Percentiles rank a stretch among this genome's conserved stretches.
phyloP scores from a whole-genome alignment of 2,888 invertebrate species.

The Endotricha flammealis region DNA sequence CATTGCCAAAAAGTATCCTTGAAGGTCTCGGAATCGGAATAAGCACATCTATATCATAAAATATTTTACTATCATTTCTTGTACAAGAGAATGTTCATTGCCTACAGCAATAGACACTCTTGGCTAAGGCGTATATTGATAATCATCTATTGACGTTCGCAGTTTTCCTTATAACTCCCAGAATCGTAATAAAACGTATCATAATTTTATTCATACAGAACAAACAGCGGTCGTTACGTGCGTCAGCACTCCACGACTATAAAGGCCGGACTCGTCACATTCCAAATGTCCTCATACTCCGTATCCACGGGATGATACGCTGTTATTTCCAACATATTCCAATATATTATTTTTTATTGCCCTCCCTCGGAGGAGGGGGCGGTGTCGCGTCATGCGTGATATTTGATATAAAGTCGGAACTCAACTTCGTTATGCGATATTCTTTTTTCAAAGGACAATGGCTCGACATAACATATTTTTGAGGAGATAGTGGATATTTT shows the following conservation, averaged over 20 bases:
- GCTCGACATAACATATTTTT: constrained; percentile 68
- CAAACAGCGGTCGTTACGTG: constrained; percentile 56
- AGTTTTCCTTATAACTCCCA: constrained; percentile 46
- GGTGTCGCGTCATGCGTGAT: constrained; percentile 73
- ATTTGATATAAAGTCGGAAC: constrained; percentile 78
- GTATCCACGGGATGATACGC: constrained; percentile 73
- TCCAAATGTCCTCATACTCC: constrained; percentile 57
- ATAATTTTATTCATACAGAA: constrained; percentile 63
- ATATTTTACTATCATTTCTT: too few species aligned
- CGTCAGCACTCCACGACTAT: constrained; percentile 66
- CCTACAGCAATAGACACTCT: too few species aligned
- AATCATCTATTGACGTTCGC: constrained; percentile 12
- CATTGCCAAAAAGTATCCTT: too few species aligned
- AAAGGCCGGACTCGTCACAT: constrained; percentile 69
- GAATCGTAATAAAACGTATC: constrained; percentile 39
- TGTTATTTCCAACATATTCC: constrained; percentile 80
- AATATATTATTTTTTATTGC: constrained; percentile 80
- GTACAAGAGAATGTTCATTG: too few species aligned
- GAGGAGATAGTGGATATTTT: constrained; percentile 66
- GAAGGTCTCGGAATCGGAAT: too few species aligned
- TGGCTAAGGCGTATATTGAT: constrained; percentile 9
- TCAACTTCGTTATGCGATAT: constrained; percentile 77
- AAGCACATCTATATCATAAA: too few species aligned
- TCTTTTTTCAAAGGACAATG: constrained; percentile 78
- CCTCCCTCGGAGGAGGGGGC: constrained; percentile 49